Evolutionary conservation across 2,113 vertebrate species (phyloP), one percentile per base, ranked within the genome.

Genomic region (Burhinus oedicnemus): DNA sequence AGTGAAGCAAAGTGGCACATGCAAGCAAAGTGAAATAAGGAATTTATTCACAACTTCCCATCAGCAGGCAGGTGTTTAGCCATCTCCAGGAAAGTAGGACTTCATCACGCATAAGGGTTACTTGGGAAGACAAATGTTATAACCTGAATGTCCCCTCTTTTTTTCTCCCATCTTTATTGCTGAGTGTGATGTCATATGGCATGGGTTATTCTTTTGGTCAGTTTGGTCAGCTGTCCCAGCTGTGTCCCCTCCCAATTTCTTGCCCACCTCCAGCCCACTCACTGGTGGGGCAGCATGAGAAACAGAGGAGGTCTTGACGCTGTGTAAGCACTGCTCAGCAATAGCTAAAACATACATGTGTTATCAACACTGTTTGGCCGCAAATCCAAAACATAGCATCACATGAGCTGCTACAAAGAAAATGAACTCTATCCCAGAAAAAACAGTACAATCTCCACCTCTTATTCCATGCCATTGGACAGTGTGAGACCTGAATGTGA

Each of bases 61-160:
- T 40, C 0, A 0, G 7, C 42, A 69, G 13, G 14, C 47, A 83
- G 12, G 7, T 38, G 22, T 49, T 81, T 5, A 52, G 34, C 21
- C 20, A 54, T 40, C 47, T 71, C 25, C 44, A 60, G 20, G 23
- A 77, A 77, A 66, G 25, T 0, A 68, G 25, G 32, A 11, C 40
- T 74, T n/a, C 29, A 18, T 36, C 54, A 45, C 0, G 0, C 2
- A 1, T 70, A 58, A 76, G 1, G 0, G 26, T 42, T 60, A 58
- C 30, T 49, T 80, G n/a, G 17, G 68, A 75, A 80, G 78, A n/a
- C 20, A n/a, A 84, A 75, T 17, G 11, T 6, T 14, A 32, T 49
- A 49, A 85, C 16, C 23, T 76, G 45, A 76, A 85, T 27, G 12
- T 12, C 12, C 8, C 5, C 2, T 44, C 23, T 34, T 80, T 49